Evolutionary conservation across 2,888 invertebrate species (phyloP), one percentile per base, ranked within the genome.

Genomic region (Isoperla grammatica): DNA sequence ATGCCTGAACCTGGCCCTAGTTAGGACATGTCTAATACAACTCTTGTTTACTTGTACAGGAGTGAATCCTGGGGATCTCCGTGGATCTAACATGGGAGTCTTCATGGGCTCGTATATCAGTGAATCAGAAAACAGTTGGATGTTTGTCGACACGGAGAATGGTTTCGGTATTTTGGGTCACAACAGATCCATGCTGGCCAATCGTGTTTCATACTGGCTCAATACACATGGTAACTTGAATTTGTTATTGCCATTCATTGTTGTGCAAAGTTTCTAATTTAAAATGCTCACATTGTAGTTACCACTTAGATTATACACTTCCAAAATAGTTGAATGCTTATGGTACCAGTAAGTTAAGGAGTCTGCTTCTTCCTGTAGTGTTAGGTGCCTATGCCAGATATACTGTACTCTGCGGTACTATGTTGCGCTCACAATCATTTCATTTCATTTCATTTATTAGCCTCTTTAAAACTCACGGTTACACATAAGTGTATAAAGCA

Each of bases 141-240:
- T 63, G 29, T 81, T 71, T 76, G 79, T 67, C 75, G 82, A 76
- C 72, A 80, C 65, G 50, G 74, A 69, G 50, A 74, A 76, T 65
- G 86, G 86, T 35, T 86, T 86, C 72, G 81, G 81, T 55, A 78
- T 87, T 68, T 82, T 84, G 56, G 87, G 86, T 1, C 85, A 85
- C 68, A 78, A 77, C 54, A 71, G 80, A 53, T 78, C 80, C 29
- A 81, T 83, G 81, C 79, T 82, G 71, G 79, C 82, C 53, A 83
- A 83, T 70, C 74, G 83, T 57, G 71, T 84, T 35, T 82, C 82
- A 4, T 84, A 76, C 71, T 78, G 79, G 65, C 80, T 83, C 70
- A 81, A 84, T 67, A 75, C 81, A 57, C 78, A 78, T 72, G 80
- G 76, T 78, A 65, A 64, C 65, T 35, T n/a, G n/a, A n/a, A n/a